Evolutionary conservation across 2,113 vertebrate genomes (phyloP).

Genomic region (Holacanthus passer): DNA sequence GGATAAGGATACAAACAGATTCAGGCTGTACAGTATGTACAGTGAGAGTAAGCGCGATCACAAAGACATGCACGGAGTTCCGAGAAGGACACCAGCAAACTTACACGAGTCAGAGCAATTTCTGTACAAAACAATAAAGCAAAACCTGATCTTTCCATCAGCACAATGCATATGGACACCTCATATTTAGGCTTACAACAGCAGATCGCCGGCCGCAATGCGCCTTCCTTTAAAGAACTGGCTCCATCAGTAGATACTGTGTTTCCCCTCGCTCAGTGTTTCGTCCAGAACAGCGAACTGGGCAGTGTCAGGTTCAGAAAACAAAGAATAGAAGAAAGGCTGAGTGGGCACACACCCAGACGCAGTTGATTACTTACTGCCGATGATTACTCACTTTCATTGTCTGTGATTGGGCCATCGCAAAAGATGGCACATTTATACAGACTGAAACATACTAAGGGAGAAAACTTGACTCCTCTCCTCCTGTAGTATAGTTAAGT

Average conservation of each 20-base stretch:
- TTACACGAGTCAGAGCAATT: slow-evolving; percentile 7
- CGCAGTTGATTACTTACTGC: slow-evolving; percentile 38
- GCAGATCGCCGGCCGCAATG: slow-evolving; percentile 51
- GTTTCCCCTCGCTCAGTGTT: slow-evolving; percentile 33
- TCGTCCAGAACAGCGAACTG: slow-evolving; percentile 41
- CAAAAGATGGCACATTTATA: not conserved
- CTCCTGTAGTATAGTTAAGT: not conserved
- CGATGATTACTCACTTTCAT: slow-evolving; percentile 26
- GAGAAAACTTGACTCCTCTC: not conserved
- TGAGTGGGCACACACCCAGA: slow-evolving; percentile 42
- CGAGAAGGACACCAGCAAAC: slow-evolving; percentile 11
- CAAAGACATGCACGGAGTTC: not conserved
- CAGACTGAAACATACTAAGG: not conserved
- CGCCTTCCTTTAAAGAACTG: slow-evolving; percentile 29
- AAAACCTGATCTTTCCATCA: slow-evolving; percentile 39
- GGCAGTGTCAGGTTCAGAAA: slow-evolving; percentile 60
- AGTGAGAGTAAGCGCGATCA: slow-evolving; percentile 7
- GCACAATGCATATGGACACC: slow-evolving; percentile 20
- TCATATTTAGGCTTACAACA: slow-evolving; percentile 51
- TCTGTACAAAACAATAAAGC: slow-evolving; percentile 15
- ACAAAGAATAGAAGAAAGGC: slow-evolving; percentile 43
- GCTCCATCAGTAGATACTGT: slow-evolving; percentile 26
- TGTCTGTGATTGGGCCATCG: slow-evolving; percentile 28
- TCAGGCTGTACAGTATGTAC: slow-evolving; percentile 6
- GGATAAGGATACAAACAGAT: slow-evolving; percentile 25